Conservation (phyloP, 2,797 vertebrate genomes). For the Galaxias olidus region DNA sequence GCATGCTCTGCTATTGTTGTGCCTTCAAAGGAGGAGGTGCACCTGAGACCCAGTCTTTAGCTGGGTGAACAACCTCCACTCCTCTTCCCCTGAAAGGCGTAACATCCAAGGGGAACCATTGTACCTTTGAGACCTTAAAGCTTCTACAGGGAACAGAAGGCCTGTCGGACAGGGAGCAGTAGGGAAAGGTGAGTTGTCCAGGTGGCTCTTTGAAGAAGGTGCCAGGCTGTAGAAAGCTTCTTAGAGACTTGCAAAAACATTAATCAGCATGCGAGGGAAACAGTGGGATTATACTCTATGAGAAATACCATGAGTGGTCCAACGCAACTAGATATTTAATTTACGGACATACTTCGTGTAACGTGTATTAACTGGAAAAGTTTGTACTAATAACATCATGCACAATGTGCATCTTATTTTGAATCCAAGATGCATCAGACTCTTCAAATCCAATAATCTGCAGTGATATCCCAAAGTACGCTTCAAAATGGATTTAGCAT, state of each 20-base stretch:
- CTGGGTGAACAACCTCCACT: too few relatives aligned
- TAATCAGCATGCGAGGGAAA: background rate
- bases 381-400: too few relatives aligned
- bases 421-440: constrained; percentile 16
- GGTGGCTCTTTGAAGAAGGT: constrained; percentile 1
- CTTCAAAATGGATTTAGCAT: constrained; percentile 32
- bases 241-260: background rate
- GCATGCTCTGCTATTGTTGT: too few relatives aligned
- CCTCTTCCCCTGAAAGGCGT: too few relatives aligned
- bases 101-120: too few relatives aligned
- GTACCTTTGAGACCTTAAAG: background rate
- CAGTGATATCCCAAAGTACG: constrained; percentile 11
- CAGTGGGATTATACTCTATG: background rate
- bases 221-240: background rate
- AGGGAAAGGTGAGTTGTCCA: background rate
- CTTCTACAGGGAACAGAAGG: background rate
- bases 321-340: too few relatives aligned
- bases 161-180: background rate
- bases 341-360: too few relatives aligned
- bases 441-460: constrained; percentile 37
- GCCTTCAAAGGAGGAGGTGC: too few relatives aligned
- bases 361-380: too few relatives aligned
- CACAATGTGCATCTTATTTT: constrained; percentile 28
- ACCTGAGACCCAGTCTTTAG: background rate
- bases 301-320: background rate